These are phyloP conservation scores for Prosapia bicincta DNA, from an alignment of 2,888 invertebrate genomes.

Conservation along the genomic window DNA sequence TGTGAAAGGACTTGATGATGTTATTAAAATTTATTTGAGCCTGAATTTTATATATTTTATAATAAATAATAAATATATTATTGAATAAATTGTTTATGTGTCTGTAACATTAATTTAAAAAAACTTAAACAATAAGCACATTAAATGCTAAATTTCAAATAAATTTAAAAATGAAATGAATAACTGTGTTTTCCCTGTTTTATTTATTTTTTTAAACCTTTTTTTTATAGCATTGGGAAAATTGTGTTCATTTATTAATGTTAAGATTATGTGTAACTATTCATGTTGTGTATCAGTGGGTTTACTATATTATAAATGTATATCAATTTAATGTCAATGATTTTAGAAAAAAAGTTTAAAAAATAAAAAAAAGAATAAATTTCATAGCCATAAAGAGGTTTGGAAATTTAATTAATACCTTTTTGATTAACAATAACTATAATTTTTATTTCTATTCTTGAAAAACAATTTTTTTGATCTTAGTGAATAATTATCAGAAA, in stretches of 20 bases:
- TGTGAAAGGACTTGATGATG: not conserved
- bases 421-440: too few relatives aligned
- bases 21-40: not conserved
- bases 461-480: too few relatives aligned
- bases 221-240: not conserved
- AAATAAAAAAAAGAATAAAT: not conserved
- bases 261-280: not conserved
- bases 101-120: not conserved
- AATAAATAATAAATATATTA: not conserved
- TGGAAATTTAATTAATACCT: too few relatives aligned
- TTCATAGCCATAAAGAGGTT: too few relatives aligned
- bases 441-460: too few relatives aligned
- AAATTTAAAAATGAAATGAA: not conserved
- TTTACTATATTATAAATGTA: not conserved
- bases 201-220: not conserved
- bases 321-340: not conserved
- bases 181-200: not conserved
- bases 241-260: not conserved
- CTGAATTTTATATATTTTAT: not conserved
- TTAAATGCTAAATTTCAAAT: not conserved
- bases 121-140: not conserved
- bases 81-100: not conserved
- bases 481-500: too few relatives aligned
- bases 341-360: not conserved
- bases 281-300: not conserved